These are phyloP conservation scores for Ennomos erosarius DNA, from an alignment of 2,888 invertebrate species.

Conservation along the genomic window DNA sequence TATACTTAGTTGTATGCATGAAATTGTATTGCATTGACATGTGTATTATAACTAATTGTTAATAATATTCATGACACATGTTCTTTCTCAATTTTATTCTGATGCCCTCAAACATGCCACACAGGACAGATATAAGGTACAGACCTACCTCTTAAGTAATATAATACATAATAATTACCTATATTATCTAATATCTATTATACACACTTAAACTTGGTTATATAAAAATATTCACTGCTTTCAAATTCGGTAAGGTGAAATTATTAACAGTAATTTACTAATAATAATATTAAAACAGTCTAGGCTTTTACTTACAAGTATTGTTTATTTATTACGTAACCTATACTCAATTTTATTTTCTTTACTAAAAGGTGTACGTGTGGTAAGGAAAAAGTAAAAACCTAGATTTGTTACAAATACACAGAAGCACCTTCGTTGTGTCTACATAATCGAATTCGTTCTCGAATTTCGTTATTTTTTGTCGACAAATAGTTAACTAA, in stretches of 20 bases:
- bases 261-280: no score
- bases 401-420: no score
- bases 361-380: no score
- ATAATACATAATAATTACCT: no score
- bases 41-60: slow-evolving; percentile 22
- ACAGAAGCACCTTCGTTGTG: slow-evolving; percentile 7
- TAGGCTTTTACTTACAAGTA: no score
- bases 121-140: slow-evolving; percentile 44
- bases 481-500: slow-evolving; percentile 22
- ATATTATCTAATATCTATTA: slow-evolving; percentile 1
- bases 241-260: no score
- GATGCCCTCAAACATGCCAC: slow-evolving; percentile 40
- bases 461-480: slow-evolving; percentile 21
- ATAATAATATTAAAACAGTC: no score
- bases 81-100: slow-evolving; percentile 37
- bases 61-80: slow-evolving; percentile 32
- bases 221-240: no score
- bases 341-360: no score
- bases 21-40: slow-evolving; percentile 35
- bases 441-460: slow-evolving; percentile 25
- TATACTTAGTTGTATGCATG: slow-evolving; percentile 41
- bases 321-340: no score
- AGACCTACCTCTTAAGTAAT: no score
- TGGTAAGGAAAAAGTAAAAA: no score
- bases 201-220: background rate